phyloP scores from a whole-genome alignment of 2,113 vertebrate species.

The Lagopus leucura region DNA sequence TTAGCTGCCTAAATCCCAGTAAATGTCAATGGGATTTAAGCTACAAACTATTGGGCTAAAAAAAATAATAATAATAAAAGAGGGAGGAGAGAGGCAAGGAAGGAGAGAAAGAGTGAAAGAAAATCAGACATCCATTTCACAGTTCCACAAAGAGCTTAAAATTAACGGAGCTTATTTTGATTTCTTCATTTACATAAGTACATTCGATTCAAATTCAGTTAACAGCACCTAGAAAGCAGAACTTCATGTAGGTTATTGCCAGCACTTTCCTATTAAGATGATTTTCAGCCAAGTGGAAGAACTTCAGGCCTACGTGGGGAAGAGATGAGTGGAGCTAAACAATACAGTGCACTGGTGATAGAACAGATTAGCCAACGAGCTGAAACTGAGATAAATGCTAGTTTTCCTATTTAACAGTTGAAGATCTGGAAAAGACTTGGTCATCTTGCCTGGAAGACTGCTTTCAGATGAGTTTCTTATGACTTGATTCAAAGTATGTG shows the following conservation, averaged over 20 bases:
- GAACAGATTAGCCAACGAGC: background rate
- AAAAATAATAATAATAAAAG: background rate
- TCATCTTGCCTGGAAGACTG: background rate
- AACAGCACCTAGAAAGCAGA: conserved; percentile 38
- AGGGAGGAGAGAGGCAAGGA: rapidly evolving
- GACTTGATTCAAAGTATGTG: background rate
- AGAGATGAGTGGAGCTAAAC: background rate
- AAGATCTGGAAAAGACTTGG: background rate
- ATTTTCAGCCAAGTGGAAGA: background rate
- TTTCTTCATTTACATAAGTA: conserved; percentile 66
- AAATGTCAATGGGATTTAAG: conserved; percentile 18
- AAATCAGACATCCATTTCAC: conserved; percentile 34
- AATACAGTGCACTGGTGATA: background rate
- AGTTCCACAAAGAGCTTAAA: conserved; percentile 53
- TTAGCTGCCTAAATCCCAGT: background rate
- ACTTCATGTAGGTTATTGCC: conserved; percentile 22
- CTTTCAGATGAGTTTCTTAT: background rate
- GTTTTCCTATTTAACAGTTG: background rate
- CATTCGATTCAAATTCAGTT: conserved; percentile 59
- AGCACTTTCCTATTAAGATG: background rate
- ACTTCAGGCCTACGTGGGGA: background rate
- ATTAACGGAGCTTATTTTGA: conserved; percentile 49
- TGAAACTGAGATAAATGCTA: conserved; percentile 17
- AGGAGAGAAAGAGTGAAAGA: background rate
- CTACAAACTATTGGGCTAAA: background rate